phyloP scores from a whole-genome alignment of 2,113 vertebrate species.

The Hemiprocne comata region DNA sequence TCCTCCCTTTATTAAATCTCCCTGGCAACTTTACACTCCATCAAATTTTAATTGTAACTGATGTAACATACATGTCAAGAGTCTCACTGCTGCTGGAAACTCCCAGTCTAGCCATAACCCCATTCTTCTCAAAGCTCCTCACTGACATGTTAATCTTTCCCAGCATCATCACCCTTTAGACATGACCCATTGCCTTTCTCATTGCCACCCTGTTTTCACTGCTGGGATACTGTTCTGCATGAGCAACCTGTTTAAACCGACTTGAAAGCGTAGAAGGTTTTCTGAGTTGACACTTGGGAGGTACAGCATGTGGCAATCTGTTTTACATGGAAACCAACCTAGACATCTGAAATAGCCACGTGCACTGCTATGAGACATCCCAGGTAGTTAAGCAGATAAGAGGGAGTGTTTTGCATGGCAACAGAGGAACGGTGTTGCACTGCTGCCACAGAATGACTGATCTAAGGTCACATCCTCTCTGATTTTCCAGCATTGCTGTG shows the following conservation, averaged over 20 bases:
- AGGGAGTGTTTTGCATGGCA: constrained; percentile 18
- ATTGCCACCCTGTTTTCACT: not conserved
- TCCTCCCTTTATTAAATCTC: constrained; percentile 14
- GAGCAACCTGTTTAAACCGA: constrained; percentile 19
- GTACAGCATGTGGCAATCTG: not conserved
- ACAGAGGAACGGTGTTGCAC: not conserved
- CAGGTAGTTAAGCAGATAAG: constrained; percentile 19
- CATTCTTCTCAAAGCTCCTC: constrained; percentile 3
- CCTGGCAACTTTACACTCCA: constrained; percentile 34
- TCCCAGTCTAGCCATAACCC: constrained; percentile 18
- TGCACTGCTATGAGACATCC: not conserved
- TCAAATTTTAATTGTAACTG: constrained; percentile 22
- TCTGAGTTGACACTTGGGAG: not conserved
- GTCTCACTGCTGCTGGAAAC: not conserved
- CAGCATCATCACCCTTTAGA: constrained; percentile 25
- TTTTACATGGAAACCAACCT: constrained; percentile 11
- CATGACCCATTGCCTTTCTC: constrained; percentile 13
- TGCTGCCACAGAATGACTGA: not conserved
- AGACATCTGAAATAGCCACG: not conserved
- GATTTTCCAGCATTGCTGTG: constrained; percentile 2
- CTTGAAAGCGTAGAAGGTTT: not conserved
- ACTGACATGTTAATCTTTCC: constrained; percentile 41
- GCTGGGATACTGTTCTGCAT: constrained; percentile 31
- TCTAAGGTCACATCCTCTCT: constrained; percentile 23
- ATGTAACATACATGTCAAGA: not conserved